Conservation (phyloP, 2,797 vertebrate genomes). For the Etheostoma nigrum region DNA sequence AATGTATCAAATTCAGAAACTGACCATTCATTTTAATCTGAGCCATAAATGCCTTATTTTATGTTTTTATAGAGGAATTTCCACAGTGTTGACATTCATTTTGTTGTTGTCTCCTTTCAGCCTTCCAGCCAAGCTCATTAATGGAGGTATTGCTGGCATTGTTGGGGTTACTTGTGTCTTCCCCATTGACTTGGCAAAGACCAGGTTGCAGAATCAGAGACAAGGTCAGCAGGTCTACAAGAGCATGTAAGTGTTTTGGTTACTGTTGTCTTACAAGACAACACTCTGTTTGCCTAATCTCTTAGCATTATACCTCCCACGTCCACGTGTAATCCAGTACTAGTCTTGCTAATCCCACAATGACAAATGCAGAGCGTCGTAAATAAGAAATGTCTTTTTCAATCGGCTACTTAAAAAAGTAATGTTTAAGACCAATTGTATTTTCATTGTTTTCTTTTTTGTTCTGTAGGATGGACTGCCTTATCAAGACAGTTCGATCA, state of each 20-base stretch:
- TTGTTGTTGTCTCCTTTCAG: constrained; percentile 63
- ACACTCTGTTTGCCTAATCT: not conserved
- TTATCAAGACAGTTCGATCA: constrained; percentile 88
- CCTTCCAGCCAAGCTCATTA: constrained; percentile 91
- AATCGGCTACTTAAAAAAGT: no score
- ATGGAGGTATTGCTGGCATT: constrained; percentile 90
- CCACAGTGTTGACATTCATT: not conserved
- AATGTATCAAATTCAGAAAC: not conserved
- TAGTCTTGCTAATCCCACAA: constrained; percentile 32
- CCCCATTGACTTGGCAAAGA: constrained; percentile 90
- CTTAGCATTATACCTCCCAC: not conserved
- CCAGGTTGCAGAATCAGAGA: constrained; percentile 91
- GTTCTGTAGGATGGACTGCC: constrained; percentile 88
- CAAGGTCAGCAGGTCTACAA: constrained; percentile 88
- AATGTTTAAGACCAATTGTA: not conserved
- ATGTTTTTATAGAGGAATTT: not conserved
- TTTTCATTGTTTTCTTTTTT: constrained; percentile 1
- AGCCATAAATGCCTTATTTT: not conserved
- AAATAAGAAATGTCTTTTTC: not conserved
- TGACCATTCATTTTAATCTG: not conserved
- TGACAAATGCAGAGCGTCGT: not conserved
- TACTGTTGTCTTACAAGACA: not conserved
- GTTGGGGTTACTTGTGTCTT: constrained; percentile 92
- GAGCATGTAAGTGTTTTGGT: constrained; percentile 86
- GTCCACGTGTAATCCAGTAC: not conserved